These are phyloP conservation scores for Myzus persicae DNA, from an alignment of 1,140 invertebrate genomes.

Conservation along the genomic window DNA sequence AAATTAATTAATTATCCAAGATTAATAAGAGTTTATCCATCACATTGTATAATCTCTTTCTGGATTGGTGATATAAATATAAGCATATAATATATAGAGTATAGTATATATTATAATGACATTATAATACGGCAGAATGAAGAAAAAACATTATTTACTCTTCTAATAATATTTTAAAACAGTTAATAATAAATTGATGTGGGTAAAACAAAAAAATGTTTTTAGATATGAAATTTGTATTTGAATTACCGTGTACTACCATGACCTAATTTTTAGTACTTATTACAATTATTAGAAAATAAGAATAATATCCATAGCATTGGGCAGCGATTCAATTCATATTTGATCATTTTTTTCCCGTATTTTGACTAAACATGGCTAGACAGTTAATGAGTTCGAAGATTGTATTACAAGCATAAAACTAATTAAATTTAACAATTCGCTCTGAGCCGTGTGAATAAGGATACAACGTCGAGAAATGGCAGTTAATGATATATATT, in stretches of 20 bases:
- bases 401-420: not conserved
- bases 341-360: not conserved
- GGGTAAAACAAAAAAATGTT: not conserved
- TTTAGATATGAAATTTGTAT: not conserved
- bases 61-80: not conserved
- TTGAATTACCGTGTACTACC: not conserved
- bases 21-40: slow-evolving; percentile 31
- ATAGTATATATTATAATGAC: not conserved
- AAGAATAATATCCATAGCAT: not conserved
- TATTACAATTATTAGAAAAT: too few species aligned
- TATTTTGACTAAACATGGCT: not conserved
- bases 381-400: too few species aligned
- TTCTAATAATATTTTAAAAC: not conserved
- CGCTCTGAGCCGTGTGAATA: not conserved
- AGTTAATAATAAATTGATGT: not conserved
- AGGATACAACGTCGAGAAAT: not conserved
- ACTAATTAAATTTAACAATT: not conserved
- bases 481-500: not conserved
- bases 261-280: not conserved
- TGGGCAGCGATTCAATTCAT: not conserved
- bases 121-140: not conserved
- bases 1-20: slow-evolving; percentile 38
- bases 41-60: not conserved
- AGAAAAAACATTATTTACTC: not conserved
- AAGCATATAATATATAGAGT: not conserved